Conservation (phyloP, 2,797 vertebrate species). For the Phylloscopus collybita region DNA sequence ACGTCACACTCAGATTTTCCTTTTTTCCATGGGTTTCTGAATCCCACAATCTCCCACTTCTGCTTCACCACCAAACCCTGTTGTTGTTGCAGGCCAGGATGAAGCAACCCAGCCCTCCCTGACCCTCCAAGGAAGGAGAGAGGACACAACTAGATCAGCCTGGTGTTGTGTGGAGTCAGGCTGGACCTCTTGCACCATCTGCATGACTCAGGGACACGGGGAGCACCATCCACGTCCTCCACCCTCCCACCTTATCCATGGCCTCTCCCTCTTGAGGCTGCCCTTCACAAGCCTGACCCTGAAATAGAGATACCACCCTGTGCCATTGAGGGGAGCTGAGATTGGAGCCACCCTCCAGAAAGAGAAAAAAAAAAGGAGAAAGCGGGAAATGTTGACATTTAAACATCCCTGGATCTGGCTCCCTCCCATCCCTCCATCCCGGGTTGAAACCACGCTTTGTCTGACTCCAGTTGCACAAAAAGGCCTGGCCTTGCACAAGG, state of each 20-base stretch:
- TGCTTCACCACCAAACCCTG: not conserved
- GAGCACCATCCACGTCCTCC: not conserved
- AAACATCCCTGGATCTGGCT: not conserved
- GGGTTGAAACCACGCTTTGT: not conserved
- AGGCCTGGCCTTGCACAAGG: not conserved
- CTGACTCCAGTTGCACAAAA: not conserved
- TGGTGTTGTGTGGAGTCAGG: not conserved
- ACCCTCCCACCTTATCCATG: not conserved
- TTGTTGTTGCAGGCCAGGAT: not conserved
- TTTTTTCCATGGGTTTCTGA: not conserved
- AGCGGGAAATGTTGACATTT: not conserved
- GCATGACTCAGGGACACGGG: rapidly evolving
- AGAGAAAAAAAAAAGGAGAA: not conserved
- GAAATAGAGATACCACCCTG: not conserved
- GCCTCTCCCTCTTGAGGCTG: not conserved
- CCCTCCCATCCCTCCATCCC: not conserved
- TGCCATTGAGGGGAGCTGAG: not conserved
- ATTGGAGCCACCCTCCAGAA: not conserved
- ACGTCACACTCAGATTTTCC: not conserved
- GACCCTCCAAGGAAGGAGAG: not conserved
- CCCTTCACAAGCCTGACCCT: not conserved
- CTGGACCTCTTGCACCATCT: not conserved
- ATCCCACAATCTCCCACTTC: not conserved
- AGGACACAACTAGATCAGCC: not conserved
- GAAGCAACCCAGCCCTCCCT: not conserved